Evolutionary conservation across 1,140 invertebrate genomes (phyloP), one percentile per base, ranked within the genome.

Genomic region (Ganaspis sp.): DNA sequence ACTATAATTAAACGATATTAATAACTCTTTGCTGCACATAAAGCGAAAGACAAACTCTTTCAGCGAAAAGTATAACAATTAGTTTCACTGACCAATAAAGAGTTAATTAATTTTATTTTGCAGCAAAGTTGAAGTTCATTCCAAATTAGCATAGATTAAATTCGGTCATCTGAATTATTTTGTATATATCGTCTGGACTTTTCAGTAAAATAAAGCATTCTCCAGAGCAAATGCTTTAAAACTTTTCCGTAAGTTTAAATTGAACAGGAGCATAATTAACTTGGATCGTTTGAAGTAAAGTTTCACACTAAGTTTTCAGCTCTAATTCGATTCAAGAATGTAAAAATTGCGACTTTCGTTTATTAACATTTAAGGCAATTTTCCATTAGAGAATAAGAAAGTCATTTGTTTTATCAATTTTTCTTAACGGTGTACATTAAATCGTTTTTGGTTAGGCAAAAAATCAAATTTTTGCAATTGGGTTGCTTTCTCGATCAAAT

Each of bases 281-380:
- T 64, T 64, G 23, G 12, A 64, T 64, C 58, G 23, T 8, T 64
- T 64, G 58, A 64, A 64, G 23, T 29, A 34, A 64, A 64, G 58
- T 64, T 64, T 29, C 12, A 29, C 1, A 23, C 4, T 29, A 26
- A 64, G 15, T 15, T 2, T 29, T 64, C 29, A 64, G 15, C 23
- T 64, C 8, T 64, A 12, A 64, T 29, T 64, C 12, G 12, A 64
- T 64, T 64, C 4, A 34, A 64, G 23, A n/a, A 26, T 64, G 58
- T 4, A 34, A 8, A 64, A 34, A 64, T 64, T 8, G 2, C 19
- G 9, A 11, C 11, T 58, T 15, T 0, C 12, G 11, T 15, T 29
- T 64, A 26, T 64, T 64, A 15, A 5, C 15, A 4, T 29, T 64
- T 23, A 8, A 26, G 23, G 23, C 54, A 64, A 26, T 64, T 64